These are phyloP conservation scores for Psittacula cyanocephala DNA, from an alignment of 2,113 vertebrate species.

Conservation along the genomic window DNA sequence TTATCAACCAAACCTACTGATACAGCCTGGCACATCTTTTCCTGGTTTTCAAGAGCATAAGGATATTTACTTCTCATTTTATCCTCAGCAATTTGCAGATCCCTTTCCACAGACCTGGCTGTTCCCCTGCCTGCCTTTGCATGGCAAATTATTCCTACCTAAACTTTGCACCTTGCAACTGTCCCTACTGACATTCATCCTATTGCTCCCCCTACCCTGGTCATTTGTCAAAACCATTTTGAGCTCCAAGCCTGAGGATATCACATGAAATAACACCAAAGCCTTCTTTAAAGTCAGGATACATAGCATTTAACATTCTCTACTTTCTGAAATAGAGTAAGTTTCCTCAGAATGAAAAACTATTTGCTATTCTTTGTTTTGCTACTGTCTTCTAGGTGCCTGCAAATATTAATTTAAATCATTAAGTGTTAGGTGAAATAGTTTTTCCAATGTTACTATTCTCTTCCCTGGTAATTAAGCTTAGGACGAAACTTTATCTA, in stretches of 20 bases:
- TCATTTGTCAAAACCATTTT: background rate
- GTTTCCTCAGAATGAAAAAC: background rate
- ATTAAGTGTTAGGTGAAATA: background rate
- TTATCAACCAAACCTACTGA: background rate
- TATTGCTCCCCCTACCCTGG: too few species aligned
- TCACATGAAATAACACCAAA: background rate
- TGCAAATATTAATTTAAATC: background rate
- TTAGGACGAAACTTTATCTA: background rate
- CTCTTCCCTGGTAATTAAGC: background rate
- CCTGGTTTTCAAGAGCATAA: background rate
- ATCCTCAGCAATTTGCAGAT: background rate
- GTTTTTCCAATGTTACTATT: background rate
- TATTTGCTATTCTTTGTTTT: background rate
- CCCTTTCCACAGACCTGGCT: background rate
- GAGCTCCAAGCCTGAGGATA: background rate
- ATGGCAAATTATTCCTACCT: background rate
- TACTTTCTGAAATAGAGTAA: background rate
- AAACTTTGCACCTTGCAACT: background rate
- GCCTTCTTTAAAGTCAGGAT: background rate
- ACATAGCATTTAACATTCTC: background rate
- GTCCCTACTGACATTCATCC: background rate
- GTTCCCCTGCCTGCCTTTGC: background rate
- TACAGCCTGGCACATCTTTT: background rate
- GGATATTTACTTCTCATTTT: background rate
- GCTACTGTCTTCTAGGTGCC: background rate